phyloP scores from a whole-genome alignment of 2,888 invertebrate species.

The Eretmocerus hayati region DNA sequence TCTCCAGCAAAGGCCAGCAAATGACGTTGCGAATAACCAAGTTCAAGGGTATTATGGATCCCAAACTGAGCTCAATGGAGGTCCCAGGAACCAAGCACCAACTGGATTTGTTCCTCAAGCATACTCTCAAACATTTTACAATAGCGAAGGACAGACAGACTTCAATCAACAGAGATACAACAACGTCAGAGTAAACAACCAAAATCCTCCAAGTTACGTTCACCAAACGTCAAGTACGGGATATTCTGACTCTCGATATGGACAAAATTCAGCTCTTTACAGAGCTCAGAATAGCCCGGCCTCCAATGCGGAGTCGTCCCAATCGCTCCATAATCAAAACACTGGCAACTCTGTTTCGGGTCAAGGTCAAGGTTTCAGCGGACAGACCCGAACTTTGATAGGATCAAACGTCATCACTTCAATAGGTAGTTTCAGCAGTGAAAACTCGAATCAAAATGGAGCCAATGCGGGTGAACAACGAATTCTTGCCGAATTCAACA shows the following conservation, averaged over 20 bases:
- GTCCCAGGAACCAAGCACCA: not conserved
- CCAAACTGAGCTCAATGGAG: not conserved
- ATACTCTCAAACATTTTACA: not conserved
- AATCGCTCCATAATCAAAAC: not conserved
- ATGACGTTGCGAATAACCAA: not conserved
- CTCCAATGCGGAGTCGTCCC: too few relatives aligned
- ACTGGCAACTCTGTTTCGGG: not conserved
- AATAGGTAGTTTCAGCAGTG: not conserved
- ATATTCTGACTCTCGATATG: too few relatives aligned
- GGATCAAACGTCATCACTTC: constrained; percentile 20
- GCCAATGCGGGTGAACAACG: not conserved
- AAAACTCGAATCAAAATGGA: constrained; percentile 4
- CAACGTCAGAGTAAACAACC: too few relatives aligned
- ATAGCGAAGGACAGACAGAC: not conserved
- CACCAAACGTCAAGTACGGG: too few relatives aligned
- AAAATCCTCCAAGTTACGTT: too few relatives aligned
- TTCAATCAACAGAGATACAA: not conserved
- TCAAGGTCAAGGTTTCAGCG: constrained; percentile 14
- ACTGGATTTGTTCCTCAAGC: not conserved
- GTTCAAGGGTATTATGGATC: not conserved
- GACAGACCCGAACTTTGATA: constrained; percentile 13
- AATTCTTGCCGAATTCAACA: constrained; percentile 11
- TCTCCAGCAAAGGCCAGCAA: not conserved
- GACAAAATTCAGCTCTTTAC: too few relatives aligned
- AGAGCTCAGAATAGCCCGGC: too few relatives aligned